A percentile compares a stretch with the other conserved stretches of the same genome.
phyloP scores from a whole-genome alignment of 2,113 vertebrate genomes.

The Triplophysa rosa region DNA sequence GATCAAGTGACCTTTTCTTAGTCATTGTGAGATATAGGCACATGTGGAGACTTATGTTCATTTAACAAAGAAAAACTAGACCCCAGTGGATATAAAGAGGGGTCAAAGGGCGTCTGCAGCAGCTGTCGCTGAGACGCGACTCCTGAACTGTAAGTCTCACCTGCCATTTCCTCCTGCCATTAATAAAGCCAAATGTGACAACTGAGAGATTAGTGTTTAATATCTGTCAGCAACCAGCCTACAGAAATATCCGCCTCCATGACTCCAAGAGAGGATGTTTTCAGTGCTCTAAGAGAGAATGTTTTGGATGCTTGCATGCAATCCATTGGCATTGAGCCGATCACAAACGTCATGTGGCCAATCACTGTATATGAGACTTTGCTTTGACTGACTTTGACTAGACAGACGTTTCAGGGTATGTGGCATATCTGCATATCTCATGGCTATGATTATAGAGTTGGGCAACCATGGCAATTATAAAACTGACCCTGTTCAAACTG shows the following conservation, averaged over 20 bases:
- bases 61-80: slow-evolving; percentile 36
- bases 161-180: slow-evolving; percentile 63
- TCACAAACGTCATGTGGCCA: too few species aligned
- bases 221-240: slow-evolving; percentile 30
- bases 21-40: slow-evolving; percentile 20
- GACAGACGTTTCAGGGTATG: slow-evolving; percentile 38
- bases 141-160: slow-evolving; percentile 62
- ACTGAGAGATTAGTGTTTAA: slow-evolving; percentile 37
- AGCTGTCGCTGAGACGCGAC: slow-evolving; percentile 63
- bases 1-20: slow-evolving; percentile 23
- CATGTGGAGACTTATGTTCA: slow-evolving; percentile 8
- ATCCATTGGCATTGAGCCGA: too few species aligned
- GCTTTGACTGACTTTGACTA: slow-evolving; percentile 12
- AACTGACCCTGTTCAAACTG: slow-evolving; percentile 25
- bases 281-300: background rate
- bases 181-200: slow-evolving; percentile 47
- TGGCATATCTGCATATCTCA: slow-evolving; percentile 40
- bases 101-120: slow-evolving; percentile 52
- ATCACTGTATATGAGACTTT: too few species aligned
- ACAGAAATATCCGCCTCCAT: slow-evolving; percentile 34
- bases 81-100: slow-evolving; percentile 27
- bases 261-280: background rate
- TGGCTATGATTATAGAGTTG: slow-evolving; percentile 33
- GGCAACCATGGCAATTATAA: slow-evolving; percentile 26
- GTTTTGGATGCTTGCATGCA: too few species aligned